These are phyloP conservation scores for Microplitis demolitor DNA, from an alignment of 1,140 invertebrate species.

Conservation along the genomic window DNA sequence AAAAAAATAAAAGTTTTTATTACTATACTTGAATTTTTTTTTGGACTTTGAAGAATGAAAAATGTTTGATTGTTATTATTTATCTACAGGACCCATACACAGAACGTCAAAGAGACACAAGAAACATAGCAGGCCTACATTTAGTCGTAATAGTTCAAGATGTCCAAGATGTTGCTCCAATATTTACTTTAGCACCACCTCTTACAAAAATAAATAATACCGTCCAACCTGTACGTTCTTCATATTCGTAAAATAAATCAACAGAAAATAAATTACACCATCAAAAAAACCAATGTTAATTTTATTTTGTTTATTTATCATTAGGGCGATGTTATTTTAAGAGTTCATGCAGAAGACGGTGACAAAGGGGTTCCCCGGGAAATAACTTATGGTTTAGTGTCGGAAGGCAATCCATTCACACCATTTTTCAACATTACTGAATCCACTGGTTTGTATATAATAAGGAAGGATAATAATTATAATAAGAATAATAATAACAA, in stretches of 20 bases:
- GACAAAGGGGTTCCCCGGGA: conserved; percentile 82
- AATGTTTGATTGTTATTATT: neutral
- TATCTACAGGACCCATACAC: conserved; percentile 78
- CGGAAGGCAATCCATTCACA: conserved; percentile 81
- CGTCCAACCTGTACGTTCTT: conserved; percentile 47
- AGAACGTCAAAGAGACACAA: conserved; percentile 76
- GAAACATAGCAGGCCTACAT: conserved; percentile 82
- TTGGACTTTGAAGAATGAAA: neutral
- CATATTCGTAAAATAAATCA: neutral
- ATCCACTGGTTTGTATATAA: conserved; percentile 68
- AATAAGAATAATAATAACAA: too few species aligned
- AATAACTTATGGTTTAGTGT: conserved; percentile 81
- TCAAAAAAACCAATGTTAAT: neutral
- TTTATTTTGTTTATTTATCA: conserved; percentile 23
- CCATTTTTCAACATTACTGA: conserved; percentile 84
- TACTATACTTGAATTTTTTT: too few species aligned
- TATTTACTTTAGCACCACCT: conserved; percentile 81
- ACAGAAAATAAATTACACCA: neutral
- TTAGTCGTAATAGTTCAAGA: conserved; percentile 82
- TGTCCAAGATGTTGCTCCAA: conserved; percentile 84
- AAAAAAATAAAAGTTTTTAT: too few species aligned
- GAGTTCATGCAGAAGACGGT: conserved; percentile 85
- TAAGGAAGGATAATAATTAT: neutral
- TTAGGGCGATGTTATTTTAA: conserved; percentile 68
- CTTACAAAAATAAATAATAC: conserved; percentile 69